Evolutionary conservation across 2,113 vertebrate species (phyloP), one percentile per base, ranked within the genome.

Genomic region (Tenrec ecaudatus): DNA sequence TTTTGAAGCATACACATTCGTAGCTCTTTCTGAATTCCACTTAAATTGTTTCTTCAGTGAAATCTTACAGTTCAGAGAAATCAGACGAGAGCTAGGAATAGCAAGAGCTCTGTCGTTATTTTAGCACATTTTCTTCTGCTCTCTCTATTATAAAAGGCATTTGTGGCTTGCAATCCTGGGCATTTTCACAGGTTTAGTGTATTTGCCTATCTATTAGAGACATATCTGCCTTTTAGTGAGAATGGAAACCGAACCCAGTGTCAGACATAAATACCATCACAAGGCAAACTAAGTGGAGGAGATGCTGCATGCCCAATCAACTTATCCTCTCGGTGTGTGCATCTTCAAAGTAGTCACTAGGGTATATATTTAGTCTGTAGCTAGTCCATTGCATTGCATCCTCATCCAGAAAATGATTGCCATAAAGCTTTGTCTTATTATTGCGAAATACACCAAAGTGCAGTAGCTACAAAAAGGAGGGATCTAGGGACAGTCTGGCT

Each of bases 401-500:
- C 78, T 94, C 69, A 90, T 95, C 78, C 83, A 29, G 15, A 96
- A 94, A 88, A 43, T 93, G 36, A 95, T 96, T 85, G 95, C 84
- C 82, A 94, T 96, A 96, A 96, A 94, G 36, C 62, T 96, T 97
- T 71, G 19, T 86, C 23, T 96, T 90, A 40, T 97, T 96, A 94
- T 19, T 96, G 92, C 91, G 20, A 77, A 96, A 71, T 25, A 96
- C 86, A 95, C 77, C 38, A 47, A 9, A 80, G n/a, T 2, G 4
- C 43, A 95, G 47, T 78, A 94, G 38, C 36, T 94, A 40, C 73
- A 95, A 80, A 92, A 95, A 82, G 75, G 93, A 95, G 80, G 91
- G 90, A 53, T 53, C 87, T 88, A 33, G 71, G 94, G 80, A 97
- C 22, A 95, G 2, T 33, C 31, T 43, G 6, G 3, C 60, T 77